Percentiles rank a stretch among this genome's conserved stretches.
These are phyloP conservation scores for Rhyacophila evoluta DNA, from an alignment of 2,888 invertebrate species.

Conservation along the genomic window DNA sequence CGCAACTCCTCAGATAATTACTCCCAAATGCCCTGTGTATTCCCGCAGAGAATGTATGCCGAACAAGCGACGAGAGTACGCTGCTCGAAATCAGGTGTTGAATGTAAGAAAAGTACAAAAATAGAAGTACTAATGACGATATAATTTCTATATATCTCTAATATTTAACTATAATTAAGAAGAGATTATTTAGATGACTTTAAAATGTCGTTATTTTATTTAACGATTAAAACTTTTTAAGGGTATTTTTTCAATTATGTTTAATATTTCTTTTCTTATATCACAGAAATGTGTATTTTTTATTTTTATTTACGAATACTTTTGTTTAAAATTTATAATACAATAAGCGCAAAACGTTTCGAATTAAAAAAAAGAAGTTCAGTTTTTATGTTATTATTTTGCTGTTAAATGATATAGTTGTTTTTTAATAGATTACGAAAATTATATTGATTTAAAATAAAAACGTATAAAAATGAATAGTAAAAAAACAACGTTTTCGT, in stretches of 20 bases:
- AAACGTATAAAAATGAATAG: slow-evolving; percentile 41
- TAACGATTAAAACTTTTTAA: slow-evolving; percentile 40
- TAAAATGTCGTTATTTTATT: slow-evolving; percentile 26
- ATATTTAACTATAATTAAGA: slow-evolving; percentile 40
- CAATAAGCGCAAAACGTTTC: slow-evolving; percentile 13
- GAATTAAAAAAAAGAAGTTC: not conserved
- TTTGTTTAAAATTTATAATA: slow-evolving; percentile 28
- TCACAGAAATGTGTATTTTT: slow-evolving; percentile 40
- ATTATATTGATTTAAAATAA: slow-evolving; percentile 32
- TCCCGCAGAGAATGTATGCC: not conserved
- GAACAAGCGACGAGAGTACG: not conserved
- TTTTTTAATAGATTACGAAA: slow-evolving; percentile 4
- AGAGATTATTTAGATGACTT: slow-evolving; percentile 38
- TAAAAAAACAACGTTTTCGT: slow-evolving; percentile 41
- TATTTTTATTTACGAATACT: slow-evolving; percentile 38
- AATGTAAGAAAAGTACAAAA: slow-evolving; percentile 52
- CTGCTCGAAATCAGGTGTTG: slow-evolving; percentile 30
- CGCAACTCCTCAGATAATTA: not conserved
- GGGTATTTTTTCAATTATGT: slow-evolving; percentile 38
- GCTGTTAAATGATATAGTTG: not conserved
- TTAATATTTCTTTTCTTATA: slow-evolving; percentile 43
- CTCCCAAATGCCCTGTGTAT: not conserved
- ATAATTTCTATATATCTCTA: slow-evolving; percentile 38
- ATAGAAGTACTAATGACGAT: slow-evolving; percentile 41
- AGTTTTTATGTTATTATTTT: not conserved